A percentile compares a stretch with the other conserved stretches of the same genome.
Conservation (phyloP, 1,140 invertebrate genomes). For the Panonychus citri region DNA sequence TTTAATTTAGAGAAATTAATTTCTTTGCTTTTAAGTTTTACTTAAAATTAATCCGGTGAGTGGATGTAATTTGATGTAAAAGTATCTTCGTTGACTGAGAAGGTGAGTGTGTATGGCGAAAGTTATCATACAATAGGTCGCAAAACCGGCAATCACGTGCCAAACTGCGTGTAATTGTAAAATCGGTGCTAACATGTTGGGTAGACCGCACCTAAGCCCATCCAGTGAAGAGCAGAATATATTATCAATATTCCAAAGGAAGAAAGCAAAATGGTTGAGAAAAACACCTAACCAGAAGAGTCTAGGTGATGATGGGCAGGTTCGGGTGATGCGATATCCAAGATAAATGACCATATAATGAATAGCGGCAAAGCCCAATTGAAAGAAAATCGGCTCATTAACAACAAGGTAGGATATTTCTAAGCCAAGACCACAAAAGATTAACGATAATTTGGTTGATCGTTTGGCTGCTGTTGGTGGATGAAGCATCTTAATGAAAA, state of each 20-base stretch:
- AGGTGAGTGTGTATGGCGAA: background rate
- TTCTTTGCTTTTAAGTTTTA: no score
- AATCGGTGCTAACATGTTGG: conserved; percentile 13
- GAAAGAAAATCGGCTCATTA: conserved; percentile 14
- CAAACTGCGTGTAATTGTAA: conserved; percentile 22
- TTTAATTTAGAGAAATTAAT: no score
- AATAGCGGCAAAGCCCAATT: background rate
- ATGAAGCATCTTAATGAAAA: conserved; percentile 11
- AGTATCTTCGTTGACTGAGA: background rate
- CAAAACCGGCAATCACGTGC: conserved; percentile 18
- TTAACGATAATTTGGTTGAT: background rate
- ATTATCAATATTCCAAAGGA: conserved; percentile 14
- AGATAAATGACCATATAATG: background rate
- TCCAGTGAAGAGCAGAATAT: conserved; percentile 9
- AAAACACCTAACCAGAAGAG: background rate
- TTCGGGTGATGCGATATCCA: background rate
- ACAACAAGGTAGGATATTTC: conserved; percentile 10
- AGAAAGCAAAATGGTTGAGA: conserved; percentile 9
- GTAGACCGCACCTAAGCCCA: conserved; percentile 3
- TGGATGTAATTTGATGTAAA: background rate
- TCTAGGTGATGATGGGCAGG: background rate
- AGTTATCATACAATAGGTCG: background rate
- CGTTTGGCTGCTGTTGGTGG: background rate
- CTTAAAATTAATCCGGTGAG: background rate
- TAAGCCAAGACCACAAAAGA: conserved; percentile 11